Evolutionary conservation across 2,888 invertebrate species (phyloP).

Genomic region (Disparrhopalites patrizii): DNA sequence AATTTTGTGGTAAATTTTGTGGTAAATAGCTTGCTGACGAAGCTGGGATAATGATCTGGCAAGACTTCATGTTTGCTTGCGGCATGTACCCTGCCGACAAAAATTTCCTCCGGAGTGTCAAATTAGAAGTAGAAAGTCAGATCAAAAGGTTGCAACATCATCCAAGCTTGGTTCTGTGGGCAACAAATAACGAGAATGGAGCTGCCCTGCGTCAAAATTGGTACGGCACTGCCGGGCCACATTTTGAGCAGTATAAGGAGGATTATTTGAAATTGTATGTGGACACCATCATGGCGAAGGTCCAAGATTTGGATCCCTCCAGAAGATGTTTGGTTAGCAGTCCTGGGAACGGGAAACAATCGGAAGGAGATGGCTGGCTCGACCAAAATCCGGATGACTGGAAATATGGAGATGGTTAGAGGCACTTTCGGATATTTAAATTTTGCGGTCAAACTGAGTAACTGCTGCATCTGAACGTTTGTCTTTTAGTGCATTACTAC

Average conservation of each 20-base stretch:
- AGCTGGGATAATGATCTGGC: constrained; percentile 58
- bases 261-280: constrained; percentile 84
- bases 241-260: constrained; percentile 59
- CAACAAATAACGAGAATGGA: constrained; percentile 63
- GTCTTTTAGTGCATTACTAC: constrained; percentile 75
- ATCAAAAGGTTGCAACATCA: constrained; percentile 55
- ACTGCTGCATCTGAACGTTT: neutral
- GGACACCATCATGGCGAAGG: constrained; percentile 65
- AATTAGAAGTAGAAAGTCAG: constrained; percentile 54
- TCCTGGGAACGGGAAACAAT: constrained; percentile 78
- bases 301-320: constrained; percentile 60
- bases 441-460: neutral
- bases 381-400: constrained; percentile 50
- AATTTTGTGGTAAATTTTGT: no score
- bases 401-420: constrained; percentile 55
- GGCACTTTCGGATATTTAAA: neutral
- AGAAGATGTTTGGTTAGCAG: constrained; percentile 78
- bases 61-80: constrained; percentile 60
- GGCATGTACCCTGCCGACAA: constrained; percentile 56
- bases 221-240: constrained; percentile 56
- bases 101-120: constrained; percentile 53
- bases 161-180: constrained; percentile 54
- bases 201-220: constrained; percentile 77
- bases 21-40: constrained; percentile 54
- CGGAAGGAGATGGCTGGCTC: constrained; percentile 57